Evolutionary conservation across 2,888 invertebrate genomes (phyloP).

Genomic region (Drosophila leonis): DNA sequence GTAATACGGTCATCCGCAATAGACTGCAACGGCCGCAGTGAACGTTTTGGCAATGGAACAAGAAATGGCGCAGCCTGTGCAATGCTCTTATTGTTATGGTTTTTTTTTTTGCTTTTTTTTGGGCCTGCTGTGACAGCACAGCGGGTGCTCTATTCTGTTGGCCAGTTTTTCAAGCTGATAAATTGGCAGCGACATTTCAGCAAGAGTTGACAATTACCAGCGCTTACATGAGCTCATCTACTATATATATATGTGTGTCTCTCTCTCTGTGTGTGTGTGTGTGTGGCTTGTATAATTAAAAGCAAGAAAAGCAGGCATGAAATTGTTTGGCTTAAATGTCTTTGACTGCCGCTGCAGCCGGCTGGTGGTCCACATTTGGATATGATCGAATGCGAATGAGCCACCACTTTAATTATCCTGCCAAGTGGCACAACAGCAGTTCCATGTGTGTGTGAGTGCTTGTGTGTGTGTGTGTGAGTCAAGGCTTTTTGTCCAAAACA

Average conservation of each 20-base stretch:
- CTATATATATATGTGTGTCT: neutral
- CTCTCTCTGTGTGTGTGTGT: neutral
- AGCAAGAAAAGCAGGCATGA: slow-evolving; percentile 64
- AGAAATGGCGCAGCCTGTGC: slow-evolving; percentile 35
- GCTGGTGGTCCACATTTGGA: slow-evolving; percentile 70
- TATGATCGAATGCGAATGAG: slow-evolving; percentile 76
- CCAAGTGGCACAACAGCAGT: slow-evolving; percentile 50
- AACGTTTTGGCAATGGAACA: slow-evolving; percentile 60
- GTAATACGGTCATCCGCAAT: slow-evolving; percentile 84
- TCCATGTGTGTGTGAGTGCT: slow-evolving; percentile 8
- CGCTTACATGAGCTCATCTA: slow-evolving; percentile 52
- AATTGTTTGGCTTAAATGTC: slow-evolving; percentile 75
- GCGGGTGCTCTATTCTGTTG: slow-evolving; percentile 45
- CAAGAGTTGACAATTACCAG: slow-evolving; percentile 77
- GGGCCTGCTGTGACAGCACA: slow-evolving; percentile 45
- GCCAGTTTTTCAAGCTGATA: slow-evolving; percentile 71
- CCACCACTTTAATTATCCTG: slow-evolving; percentile 72
- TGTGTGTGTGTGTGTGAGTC: slow-evolving; percentile 54
- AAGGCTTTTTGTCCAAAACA: slow-evolving; percentile 74
- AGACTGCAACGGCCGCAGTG: slow-evolving; percentile 44
- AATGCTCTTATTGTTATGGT: slow-evolving; percentile 17
- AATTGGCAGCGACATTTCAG: slow-evolving; percentile 79
- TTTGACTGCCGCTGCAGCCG: slow-evolving; percentile 37
- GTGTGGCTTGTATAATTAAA: slow-evolving; percentile 66
- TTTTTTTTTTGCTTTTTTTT: slow-evolving; percentile 8